These are phyloP conservation scores for Spizaetus ornatus DNA, from an alignment of 2,113 vertebrate species.

Conservation along the genomic window DNA sequence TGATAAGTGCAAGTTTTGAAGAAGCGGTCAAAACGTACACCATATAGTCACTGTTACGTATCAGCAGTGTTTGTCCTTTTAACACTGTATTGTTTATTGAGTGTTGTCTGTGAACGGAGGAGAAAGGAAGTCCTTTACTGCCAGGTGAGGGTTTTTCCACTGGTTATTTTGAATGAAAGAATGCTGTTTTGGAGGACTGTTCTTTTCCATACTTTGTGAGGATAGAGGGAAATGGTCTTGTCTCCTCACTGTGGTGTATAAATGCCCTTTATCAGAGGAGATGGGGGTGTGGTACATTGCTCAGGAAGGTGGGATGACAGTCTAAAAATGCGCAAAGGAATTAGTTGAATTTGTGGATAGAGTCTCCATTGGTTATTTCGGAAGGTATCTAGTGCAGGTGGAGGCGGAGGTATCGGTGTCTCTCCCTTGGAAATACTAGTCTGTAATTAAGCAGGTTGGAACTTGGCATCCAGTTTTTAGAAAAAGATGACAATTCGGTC, in stretches of 20 bases:
- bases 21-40: background rate
- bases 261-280: background rate
- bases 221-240: background rate
- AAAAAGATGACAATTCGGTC: rapidly evolving
- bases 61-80: background rate
- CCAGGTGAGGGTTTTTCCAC: constrained; percentile 9
- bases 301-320: background rate
- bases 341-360: background rate
- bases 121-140: background rate
- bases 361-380: background rate
- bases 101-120: background rate
- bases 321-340: background rate
- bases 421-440: background rate
- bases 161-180: background rate
- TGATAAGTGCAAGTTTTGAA: background rate
- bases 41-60: rapidly evolving
- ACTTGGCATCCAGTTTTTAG: background rate
- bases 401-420: background rate
- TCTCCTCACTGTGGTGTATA: background rate
- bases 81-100: background rate
- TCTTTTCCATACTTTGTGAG: background rate
- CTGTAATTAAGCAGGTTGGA: background rate
- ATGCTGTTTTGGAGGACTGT: background rate
- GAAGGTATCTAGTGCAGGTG: background rate
- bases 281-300: background rate